Evolutionary conservation across 2,797 vertebrate species (phyloP).

Genomic region (Gallinago nigripennis): DNA sequence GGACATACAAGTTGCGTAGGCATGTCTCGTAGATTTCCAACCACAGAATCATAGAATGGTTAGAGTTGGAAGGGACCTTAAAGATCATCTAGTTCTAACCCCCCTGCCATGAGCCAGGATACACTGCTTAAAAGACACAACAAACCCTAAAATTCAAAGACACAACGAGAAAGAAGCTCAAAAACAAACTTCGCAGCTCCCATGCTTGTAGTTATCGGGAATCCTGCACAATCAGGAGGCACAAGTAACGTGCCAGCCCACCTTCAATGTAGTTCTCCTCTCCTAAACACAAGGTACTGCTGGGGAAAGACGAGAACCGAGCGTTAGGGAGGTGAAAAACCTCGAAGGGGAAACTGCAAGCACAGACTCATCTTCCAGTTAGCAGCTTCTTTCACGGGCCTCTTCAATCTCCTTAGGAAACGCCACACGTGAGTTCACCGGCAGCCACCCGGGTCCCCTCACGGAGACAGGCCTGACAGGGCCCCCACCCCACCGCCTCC

Average conservation of each 20-base stretch:
- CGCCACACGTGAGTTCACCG: accelerated
- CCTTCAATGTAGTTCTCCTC: accelerated
- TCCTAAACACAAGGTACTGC: accelerated
- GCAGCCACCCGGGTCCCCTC: background rate
- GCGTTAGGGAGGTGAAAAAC: accelerated
- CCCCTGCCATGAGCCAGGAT: too few relatives aligned
- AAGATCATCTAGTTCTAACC: too few relatives aligned
- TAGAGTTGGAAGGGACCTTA: too few relatives aligned
- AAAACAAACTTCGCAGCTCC: too few relatives aligned
- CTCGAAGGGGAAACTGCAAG: accelerated
- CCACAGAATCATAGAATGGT: too few relatives aligned
- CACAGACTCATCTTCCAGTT: accelerated
- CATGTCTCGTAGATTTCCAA: accelerated
- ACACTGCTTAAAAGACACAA: background rate
- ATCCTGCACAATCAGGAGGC: accelerated
- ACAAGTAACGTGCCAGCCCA: accelerated
- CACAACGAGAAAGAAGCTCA: background rate
- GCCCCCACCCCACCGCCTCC: background rate
- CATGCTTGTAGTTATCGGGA: accelerated
- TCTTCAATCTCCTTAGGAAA: accelerated
- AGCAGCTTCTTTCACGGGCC: accelerated
- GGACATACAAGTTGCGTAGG: accelerated
- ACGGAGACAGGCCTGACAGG: too few relatives aligned
- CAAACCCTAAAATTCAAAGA: background rate
- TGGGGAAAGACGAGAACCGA: accelerated